phyloP scores from a whole-genome alignment of 2,888 invertebrate species.

The Trichogramma evanescens region DNA sequence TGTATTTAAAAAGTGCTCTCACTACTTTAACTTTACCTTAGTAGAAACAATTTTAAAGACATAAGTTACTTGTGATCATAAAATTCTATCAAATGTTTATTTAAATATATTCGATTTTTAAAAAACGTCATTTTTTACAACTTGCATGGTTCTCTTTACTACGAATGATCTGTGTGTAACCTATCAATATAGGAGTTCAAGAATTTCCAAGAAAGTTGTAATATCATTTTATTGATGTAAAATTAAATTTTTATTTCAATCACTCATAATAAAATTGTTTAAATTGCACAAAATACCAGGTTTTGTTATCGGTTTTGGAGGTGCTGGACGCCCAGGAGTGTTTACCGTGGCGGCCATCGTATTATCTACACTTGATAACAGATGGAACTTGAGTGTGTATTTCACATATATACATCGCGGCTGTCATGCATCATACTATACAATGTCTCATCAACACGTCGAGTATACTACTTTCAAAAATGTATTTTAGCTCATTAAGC shows the following conservation, averaged over 20 bases:
- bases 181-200: neutral
- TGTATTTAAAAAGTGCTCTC: conserved; percentile 53
- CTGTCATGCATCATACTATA: conserved; percentile 12
- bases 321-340: conserved; percentile 30
- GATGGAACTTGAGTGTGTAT: neutral
- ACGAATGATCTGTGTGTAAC: too few relatives aligned
- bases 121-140: too few relatives aligned
- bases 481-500: neutral
- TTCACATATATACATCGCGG: conserved; percentile 2
- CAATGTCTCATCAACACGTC: conserved; percentile 10
- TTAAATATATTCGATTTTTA: too few relatives aligned
- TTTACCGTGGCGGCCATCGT: conserved; percentile 30
- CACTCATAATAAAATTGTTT: neutral
- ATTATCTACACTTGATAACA: conserved; percentile 7
- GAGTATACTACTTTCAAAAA: neutral
- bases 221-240: neutral
- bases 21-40: conserved; percentile 54
- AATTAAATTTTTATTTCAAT: neutral
- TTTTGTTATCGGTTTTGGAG: conserved; percentile 42
- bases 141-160: too few relatives aligned
- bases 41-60: conserved; percentile 18
- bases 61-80: too few relatives aligned
- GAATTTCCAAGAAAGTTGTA: neutral
- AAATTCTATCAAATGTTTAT: too few relatives aligned
- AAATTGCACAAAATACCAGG: conserved; percentile 38